These are phyloP conservation scores for Scaptomyza reducta DNA, from an alignment of 2,888 invertebrate species.

Conservation along the genomic window DNA sequence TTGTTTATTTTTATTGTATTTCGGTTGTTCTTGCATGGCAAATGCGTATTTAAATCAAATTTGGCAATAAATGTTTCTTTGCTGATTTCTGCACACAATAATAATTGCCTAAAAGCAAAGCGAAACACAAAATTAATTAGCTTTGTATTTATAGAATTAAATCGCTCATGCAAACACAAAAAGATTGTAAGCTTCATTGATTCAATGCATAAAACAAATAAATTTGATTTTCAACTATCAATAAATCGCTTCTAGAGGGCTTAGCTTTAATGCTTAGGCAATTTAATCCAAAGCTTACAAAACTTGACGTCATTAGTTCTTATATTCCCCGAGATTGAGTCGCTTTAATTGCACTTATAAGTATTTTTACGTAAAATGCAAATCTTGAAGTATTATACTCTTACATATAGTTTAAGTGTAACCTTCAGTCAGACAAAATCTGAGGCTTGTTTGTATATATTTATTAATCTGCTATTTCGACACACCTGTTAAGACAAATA, in stretches of 20 bases:
- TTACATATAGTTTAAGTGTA: slow-evolving; percentile 2
- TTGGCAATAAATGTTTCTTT: background rate
- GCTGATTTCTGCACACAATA: slow-evolving; percentile 6
- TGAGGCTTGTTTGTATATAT: slow-evolving; percentile 10
- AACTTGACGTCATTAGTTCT: background rate
- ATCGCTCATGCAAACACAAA: background rate
- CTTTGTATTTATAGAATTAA: background rate
- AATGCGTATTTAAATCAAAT: background rate
- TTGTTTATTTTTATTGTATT: slow-evolving; percentile 11
- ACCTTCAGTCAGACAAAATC: slow-evolving; percentile 15
- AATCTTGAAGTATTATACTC: background rate
- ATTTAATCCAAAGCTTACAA: background rate
- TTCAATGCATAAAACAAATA: background rate
- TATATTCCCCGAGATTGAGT: background rate
- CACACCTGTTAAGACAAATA: slow-evolving; percentile 50
- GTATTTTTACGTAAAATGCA: too few relatives aligned
- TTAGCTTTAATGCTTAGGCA: background rate
- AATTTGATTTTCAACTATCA: background rate
- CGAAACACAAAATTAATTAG: background rate
- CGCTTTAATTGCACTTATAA: background rate
- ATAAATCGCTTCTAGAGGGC: background rate
- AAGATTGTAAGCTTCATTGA: background rate
- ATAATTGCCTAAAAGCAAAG: slow-evolving; percentile 4
- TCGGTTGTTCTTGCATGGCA: slow-evolving; percentile 6
- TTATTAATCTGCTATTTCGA: slow-evolving; percentile 22